Conservation (phyloP, 2,888 invertebrate genomes). For the Adelognathus sp. region DNA sequence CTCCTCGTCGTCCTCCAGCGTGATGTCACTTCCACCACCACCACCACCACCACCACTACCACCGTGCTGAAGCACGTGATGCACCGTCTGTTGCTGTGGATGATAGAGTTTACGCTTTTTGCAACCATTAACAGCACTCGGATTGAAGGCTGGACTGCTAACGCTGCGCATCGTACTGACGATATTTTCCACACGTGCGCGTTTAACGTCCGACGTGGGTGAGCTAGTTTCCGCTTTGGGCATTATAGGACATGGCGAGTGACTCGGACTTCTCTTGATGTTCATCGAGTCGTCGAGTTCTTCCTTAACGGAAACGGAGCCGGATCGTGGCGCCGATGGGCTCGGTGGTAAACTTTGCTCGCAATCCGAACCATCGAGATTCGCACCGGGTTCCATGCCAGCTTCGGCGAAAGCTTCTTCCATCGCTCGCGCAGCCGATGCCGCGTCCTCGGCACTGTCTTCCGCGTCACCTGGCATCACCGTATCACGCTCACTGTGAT, state of each 20-base stretch:
- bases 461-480: slow-evolving; percentile 79
- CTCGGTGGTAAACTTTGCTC: slow-evolving; percentile 79
- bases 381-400: slow-evolving; percentile 81
- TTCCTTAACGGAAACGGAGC: slow-evolving; percentile 78
- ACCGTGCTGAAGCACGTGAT: slow-evolving; percentile 84
- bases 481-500: slow-evolving; percentile 77
- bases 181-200: slow-evolving; percentile 97
- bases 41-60: no score
- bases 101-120: slow-evolving; percentile 98
- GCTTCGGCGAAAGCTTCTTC: slow-evolving; percentile 87
- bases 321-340: slow-evolving; percentile 77
- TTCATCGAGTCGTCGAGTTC: slow-evolving; percentile 76
- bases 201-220: slow-evolving; percentile 91
- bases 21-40: no score
- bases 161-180: slow-evolving; percentile 92
- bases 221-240: slow-evolving; percentile 76
- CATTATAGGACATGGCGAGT: slow-evolving; percentile 78
- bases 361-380: slow-evolving; percentile 79
- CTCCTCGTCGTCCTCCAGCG: slow-evolving; percentile 87
- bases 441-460: slow-evolving; percentile 80
- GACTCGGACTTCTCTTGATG: slow-evolving; percentile 77
- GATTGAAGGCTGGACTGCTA: slow-evolving; percentile 89
- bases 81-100: slow-evolving; percentile 94
- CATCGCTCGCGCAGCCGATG: slow-evolving; percentile 81
- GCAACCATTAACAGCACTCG: slow-evolving; percentile 92